Percentiles rank a stretch among this genome's conserved stretches.
These are phyloP conservation scores for Volucella zonaria DNA, from an alignment of 2,888 invertebrate species.

Conservation along the genomic window DNA sequence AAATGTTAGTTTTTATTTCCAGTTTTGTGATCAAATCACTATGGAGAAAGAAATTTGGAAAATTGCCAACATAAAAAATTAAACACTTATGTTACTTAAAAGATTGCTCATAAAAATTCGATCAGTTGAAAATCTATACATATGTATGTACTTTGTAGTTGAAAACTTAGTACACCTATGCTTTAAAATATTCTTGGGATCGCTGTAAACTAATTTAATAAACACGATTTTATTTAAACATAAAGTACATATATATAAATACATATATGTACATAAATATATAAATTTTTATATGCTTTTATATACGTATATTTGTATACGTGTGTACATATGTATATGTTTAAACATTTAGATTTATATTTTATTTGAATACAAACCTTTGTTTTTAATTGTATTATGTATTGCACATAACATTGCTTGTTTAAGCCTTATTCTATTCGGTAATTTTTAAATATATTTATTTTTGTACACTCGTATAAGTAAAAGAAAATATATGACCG, in stretches of 20 bases:
- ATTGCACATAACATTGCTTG: constrained; percentile 6
- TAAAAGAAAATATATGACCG: constrained; percentile 22
- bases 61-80: constrained; percentile 73
- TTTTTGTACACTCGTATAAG: constrained; percentile 7
- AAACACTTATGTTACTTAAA: constrained; percentile 16
- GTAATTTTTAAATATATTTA: constrained; percentile 29
- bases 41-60: constrained; percentile 79
- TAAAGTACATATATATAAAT: too few relatives aligned
- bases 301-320: constrained; percentile 34
- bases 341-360: constrained; percentile 28
- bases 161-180: too few relatives aligned
- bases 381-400: constrained; percentile 15
- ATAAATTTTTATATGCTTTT: too few relatives aligned
- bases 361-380: constrained; percentile 41
- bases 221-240: too few relatives aligned
- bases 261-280: too few relatives aligned
- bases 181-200: too few relatives aligned
- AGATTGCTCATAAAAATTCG: background rate
- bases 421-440: constrained; percentile 38
- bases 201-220: too few relatives aligned
- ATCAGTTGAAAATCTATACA: too few relatives aligned
- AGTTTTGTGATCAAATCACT: constrained; percentile 81
- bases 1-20: constrained; percentile 47
- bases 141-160: too few relatives aligned
- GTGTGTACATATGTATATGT: background rate